These are phyloP conservation scores for Drosophila macrospina DNA, from an alignment of 2,888 invertebrate species.

Conservation along the genomic window DNA sequence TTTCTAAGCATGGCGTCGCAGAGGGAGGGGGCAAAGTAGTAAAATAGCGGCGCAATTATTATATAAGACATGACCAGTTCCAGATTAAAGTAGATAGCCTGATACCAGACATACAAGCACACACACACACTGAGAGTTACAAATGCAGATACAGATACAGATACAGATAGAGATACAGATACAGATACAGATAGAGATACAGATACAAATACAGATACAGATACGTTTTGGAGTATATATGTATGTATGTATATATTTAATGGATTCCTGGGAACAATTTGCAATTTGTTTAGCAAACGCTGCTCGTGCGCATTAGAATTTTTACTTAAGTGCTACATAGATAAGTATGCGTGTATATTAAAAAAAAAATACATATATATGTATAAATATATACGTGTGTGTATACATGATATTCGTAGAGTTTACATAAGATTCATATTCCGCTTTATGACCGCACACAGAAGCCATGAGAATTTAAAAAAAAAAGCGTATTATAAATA, in stretches of 20 bases:
- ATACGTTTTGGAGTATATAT: too few species aligned
- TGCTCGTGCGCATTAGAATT: slow-evolving; percentile 55
- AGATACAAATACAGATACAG: neutral
- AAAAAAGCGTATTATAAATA: slow-evolving; percentile 23
- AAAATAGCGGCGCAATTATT: slow-evolving; percentile 37
- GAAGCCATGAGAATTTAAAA: slow-evolving; percentile 64
- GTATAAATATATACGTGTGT: slow-evolving; percentile 22
- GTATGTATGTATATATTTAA: slow-evolving; percentile 33
- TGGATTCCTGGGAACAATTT: slow-evolving; percentile 66
- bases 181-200: slow-evolving; percentile 12
- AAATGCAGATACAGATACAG: slow-evolving; percentile 16
- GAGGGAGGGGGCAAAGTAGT: neutral
- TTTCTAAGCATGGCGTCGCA: slow-evolving; percentile 24
- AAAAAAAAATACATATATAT: slow-evolving; percentile 25
- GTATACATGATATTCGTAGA: slow-evolving; percentile 46
- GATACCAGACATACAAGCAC: slow-evolving; percentile 6
- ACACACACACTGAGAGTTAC: slow-evolving; percentile 1
- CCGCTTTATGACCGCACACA: slow-evolving; percentile 40
- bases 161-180: slow-evolving; percentile 11
- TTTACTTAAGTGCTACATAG: slow-evolving; percentile 58
- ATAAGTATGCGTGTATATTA: slow-evolving; percentile 19
- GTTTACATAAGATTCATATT: slow-evolving; percentile 55
- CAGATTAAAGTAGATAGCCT: slow-evolving; percentile 22
- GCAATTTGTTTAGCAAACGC: slow-evolving; percentile 50
- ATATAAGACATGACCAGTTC: slow-evolving; percentile 39